These are phyloP conservation scores for Nycticorax nycticorax DNA, from an alignment of 2,113 vertebrate genomes.

Conservation along the genomic window DNA sequence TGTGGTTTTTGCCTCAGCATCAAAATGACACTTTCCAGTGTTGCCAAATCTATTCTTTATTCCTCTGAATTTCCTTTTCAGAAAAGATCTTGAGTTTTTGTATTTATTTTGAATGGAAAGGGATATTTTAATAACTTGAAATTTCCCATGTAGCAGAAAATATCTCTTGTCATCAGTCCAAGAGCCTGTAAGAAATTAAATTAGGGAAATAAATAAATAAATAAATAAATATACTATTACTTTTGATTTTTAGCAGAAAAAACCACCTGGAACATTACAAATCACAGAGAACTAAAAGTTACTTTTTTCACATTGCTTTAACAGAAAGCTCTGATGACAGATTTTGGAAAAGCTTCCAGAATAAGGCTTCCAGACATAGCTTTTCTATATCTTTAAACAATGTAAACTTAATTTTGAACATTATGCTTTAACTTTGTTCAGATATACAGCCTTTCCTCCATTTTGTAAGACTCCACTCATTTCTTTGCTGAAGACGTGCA, in stretches of 20 bases:
- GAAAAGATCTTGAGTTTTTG: not conserved
- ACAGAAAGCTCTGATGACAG: not conserved
- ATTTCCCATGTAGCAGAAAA: not conserved
- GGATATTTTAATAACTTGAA: not conserved
- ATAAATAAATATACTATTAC: not conserved
- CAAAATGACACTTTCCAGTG: not conserved
- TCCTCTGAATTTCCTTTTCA: not conserved
- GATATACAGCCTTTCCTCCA: not conserved
- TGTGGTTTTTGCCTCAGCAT: not conserved
- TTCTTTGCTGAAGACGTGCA: not conserved
- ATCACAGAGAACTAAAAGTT: not conserved
- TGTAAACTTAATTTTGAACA: not conserved
- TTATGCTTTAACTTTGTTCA: not conserved
- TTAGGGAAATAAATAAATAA: not conserved
- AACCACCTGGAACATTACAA: not conserved
- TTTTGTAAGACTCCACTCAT: not conserved
- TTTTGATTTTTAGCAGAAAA: not conserved
- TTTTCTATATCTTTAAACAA: not conserved
- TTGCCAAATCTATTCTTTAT: not conserved
- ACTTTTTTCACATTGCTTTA: not conserved
- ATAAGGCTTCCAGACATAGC: not conserved
- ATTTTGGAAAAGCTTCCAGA: not conserved
- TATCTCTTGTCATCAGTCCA: not conserved
- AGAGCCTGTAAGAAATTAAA: not conserved
- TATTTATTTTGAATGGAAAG: not conserved